A percentile compares a stretch with the other conserved stretches of the same genome.
phyloP scores from a whole-genome alignment of 2,888 invertebrate species.

The Eupithecia abbreviata region DNA sequence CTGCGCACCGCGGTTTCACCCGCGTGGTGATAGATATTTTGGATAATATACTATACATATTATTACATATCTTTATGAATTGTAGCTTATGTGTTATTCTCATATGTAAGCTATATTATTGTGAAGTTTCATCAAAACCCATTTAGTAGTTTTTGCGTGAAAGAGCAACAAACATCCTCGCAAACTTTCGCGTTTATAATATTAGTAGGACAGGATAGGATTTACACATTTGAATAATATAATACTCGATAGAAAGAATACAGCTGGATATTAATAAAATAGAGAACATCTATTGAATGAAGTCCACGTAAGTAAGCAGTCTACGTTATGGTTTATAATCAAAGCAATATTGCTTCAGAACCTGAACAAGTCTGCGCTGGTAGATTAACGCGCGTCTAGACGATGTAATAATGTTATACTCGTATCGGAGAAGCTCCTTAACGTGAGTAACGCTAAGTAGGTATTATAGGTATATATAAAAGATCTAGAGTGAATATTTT shows the following conservation, averaged over 20 bases:
- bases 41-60: too few relatives aligned
- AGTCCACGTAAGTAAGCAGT: not conserved
- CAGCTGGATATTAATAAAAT: not conserved
- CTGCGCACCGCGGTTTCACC: too few relatives aligned
- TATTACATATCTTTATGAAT: too few relatives aligned
- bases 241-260: not conserved
- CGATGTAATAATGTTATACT: slow-evolving; percentile 1
- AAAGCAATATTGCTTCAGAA: not conserved
- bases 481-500: too few relatives aligned
- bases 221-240: not conserved
- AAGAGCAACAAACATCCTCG: too few relatives aligned
- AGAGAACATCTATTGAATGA: not conserved
- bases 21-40: too few relatives aligned
- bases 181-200: too few relatives aligned
- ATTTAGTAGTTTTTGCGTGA: too few relatives aligned
- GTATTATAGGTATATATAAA: not conserved
- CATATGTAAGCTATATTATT: too few relatives aligned
- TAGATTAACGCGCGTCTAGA: not conserved
- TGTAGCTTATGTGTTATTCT: too few relatives aligned
- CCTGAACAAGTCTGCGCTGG: not conserved
- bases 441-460: not conserved
- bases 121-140: too few relatives aligned
- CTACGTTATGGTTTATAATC: not conserved
- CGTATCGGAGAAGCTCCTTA: not conserved
- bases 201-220: not conserved